Percentiles rank a stretch among this genome's conserved stretches.
Evolutionary conservation across 37 sponge, comb jelly and placozoan species (phyloP).

Genomic region (Sycon ciliatum): DNA sequence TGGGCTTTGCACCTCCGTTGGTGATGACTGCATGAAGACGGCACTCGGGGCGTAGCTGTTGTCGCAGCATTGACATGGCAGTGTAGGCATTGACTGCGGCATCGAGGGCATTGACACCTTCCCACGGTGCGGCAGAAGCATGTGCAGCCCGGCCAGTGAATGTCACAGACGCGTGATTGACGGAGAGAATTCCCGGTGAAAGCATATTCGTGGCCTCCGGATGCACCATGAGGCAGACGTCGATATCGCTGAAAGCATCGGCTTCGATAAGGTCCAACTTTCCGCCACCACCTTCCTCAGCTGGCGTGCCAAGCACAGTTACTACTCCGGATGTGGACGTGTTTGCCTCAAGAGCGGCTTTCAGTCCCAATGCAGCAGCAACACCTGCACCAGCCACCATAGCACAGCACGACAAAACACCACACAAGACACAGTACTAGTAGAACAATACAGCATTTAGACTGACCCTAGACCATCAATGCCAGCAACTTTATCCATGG

Average conservation of each 20-base stretch:
- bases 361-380: constrained; percentile 78
- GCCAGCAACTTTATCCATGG: too few relatives aligned
- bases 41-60: constrained; percentile 12
- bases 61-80: constrained; percentile 15
- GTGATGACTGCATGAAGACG: constrained; percentile 13
- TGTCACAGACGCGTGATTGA: neutral
- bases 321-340: constrained; percentile 35
- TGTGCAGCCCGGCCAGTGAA: neutral
- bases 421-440: too few relatives aligned
- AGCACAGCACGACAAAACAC: too few relatives aligned
- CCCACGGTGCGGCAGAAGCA: constrained; percentile 16
- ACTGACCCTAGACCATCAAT: too few relatives aligned
- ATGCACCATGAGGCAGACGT: constrained; percentile 87
- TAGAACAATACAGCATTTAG: too few relatives aligned
- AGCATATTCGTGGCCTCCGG: constrained; percentile 24
- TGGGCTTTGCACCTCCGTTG: constrained; percentile 21
- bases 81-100: constrained; percentile 17
- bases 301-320: constrained; percentile 77
- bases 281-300: constrained; percentile 76
- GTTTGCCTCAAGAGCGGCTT: constrained; percentile 52
- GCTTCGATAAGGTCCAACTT: constrained; percentile 58
- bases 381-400: too few relatives aligned
- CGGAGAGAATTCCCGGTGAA: neutral
- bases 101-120: constrained; percentile 23
- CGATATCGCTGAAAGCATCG: constrained; percentile 55